Conservation (phyloP, 1,140 invertebrate genomes). For the Octopus sinensis region DNA sequence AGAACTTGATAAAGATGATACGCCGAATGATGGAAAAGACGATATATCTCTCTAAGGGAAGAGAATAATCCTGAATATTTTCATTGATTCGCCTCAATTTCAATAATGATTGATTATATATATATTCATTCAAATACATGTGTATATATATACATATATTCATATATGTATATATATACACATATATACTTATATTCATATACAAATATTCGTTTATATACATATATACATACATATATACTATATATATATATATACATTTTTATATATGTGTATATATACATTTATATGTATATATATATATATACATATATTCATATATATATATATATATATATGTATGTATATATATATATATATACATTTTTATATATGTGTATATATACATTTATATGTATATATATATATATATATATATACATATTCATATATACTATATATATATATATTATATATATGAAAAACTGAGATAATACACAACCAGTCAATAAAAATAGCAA, state of each 20-base stretch:
- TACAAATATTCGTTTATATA: neutral
- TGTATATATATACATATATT: neutral
- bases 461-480: neutral
- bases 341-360: no score
- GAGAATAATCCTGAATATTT: neutral
- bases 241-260: slow-evolving; percentile 8
- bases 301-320: neutral
- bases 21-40: neutral
- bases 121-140: neutral
- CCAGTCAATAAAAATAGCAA: neutral
- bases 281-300: slow-evolving; percentile 17
- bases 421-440: neutral
- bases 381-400: neutral
- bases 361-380: neutral
- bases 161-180: slow-evolving; percentile 12
- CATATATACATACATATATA: slow-evolving; percentile 3
- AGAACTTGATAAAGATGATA: neutral
- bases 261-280: slow-evolving; percentile 10
- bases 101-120: neutral
- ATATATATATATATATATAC: neutral
- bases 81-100: neutral
- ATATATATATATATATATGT: neutral
- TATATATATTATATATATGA: neutral
- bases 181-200: slow-evolving; percentile 17
- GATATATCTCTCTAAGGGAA: neutral